Evolutionary conservation across 2,113 vertebrate species (phyloP).

Genomic region (Sinocyclocheilus rhinocerous): DNA sequence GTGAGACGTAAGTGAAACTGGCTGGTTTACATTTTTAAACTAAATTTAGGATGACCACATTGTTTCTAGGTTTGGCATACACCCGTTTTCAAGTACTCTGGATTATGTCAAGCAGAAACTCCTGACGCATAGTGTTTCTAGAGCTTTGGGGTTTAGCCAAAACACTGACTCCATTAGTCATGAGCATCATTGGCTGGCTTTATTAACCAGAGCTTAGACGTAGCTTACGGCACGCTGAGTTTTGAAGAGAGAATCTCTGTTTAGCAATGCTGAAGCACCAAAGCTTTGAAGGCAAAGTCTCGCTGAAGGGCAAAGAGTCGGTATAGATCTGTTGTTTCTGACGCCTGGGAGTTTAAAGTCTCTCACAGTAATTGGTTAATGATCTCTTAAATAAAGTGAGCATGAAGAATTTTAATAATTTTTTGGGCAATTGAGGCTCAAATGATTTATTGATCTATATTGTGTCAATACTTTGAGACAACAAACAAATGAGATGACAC

Average conservation of each 20-base stretch:
- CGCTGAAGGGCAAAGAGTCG: neutral
- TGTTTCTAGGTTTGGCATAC: neutral
- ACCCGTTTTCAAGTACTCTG: neutral
- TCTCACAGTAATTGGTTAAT: constrained; percentile 35
- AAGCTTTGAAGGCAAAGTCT: constrained; percentile 21
- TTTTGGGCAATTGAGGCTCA: constrained; percentile 17
- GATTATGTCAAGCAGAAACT: neutral
- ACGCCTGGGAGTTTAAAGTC: constrained; percentile 26
- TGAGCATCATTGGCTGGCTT: constrained; percentile 26
- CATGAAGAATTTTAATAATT: constrained; percentile 40
- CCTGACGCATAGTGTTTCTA: constrained; percentile 32
- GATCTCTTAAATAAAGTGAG: constrained; percentile 30
- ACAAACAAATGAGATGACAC: constrained; percentile 28
- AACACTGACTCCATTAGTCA: constrained; percentile 18
- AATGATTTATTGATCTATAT: constrained; percentile 37
- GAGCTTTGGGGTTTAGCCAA: constrained; percentile 31
- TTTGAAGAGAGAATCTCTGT: constrained; percentile 26
- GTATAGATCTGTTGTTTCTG: constrained; percentile 48
- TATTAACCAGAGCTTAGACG: constrained; percentile 18
- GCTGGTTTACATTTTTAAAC: neutral
- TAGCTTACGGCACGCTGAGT: neutral
- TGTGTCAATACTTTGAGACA: constrained; percentile 23
- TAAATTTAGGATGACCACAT: neutral
- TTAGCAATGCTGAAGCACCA: constrained; percentile 8
- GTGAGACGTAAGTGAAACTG: too few species aligned